Evolutionary conservation across 1,140 invertebrate species (phyloP), one percentile per base, ranked within the genome.

Genomic region (Heliconius melpomene): DNA sequence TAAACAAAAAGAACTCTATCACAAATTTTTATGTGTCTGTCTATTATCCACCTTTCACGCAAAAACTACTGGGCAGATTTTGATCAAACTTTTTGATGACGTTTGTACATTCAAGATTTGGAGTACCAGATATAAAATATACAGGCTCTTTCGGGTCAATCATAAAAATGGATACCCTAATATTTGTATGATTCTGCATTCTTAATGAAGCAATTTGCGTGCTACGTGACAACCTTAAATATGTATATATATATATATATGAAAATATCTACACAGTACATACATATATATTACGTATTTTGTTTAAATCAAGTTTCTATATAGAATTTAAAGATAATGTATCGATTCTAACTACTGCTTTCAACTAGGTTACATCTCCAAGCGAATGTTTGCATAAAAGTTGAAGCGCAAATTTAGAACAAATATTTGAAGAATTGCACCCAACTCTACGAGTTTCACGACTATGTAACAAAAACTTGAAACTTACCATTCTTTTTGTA

Each of bases 401-500:
- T 66, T 66, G 16, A 66, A 66, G 60, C 26, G 26, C 3, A 66
- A 66, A 66, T 66, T 66, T 66, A 66, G 23, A 66, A 29, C 60
- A 66, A 66, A 66, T 66, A 66, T 66, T 66, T 66, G 23, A 66
- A 66, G 6, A 66, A 3, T 66, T 29, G 23, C 60, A 66, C 3
- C 23, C 26, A 66, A 29, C 60, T 18, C 11, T 26, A 13, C 60
- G 3, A 66, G 29, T 72, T 72, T 72, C 71, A 8, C 40, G 71
- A 72, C 32, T 66, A 38, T 72, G 36, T 20, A 38, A 38, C 18
- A 72, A 72, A 72, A 36, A 40, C 1, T 40, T 38, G 23, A 36
- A 74, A 76, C 79, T 97, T 94, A 99, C 98, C 98, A 95, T 97
- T 97, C 95, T 98, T 99, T 93, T 98, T 98, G 94, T 99, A 99